Base-by-base conservation (phyloP, 2,888 invertebrate species). In the Globia sparganii region DNA sequence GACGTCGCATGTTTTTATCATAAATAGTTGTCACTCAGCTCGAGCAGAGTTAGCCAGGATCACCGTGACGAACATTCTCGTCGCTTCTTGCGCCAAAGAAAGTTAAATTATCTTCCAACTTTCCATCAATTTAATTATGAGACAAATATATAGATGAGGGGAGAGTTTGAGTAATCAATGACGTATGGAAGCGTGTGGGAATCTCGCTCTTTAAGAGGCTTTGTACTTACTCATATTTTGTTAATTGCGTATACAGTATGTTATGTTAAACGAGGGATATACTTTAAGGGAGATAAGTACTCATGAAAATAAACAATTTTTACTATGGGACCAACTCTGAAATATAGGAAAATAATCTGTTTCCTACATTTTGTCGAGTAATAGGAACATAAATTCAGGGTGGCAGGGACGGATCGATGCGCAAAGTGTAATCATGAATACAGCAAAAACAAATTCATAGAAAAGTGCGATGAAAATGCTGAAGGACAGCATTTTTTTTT, bases 51-150 rank as follows among this genome's bases (percentile, higher is more conserved):
- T 25, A 37, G n/a, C 58, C 58, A 68, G 66, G 18, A 75, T 72
- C 72, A 72, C n/a, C 65, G 58, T 75, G 76, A 76, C 62, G 49
- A 82, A 62, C 68, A 68, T 72, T 80, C 31, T 43, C 18, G 40
- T 58, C 69, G 70, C 18, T 71, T 58, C 65, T 76, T 71, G 67
- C 62, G 61, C 25, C 11, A 34, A 67, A 28, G 75, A 76, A 87
- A 87, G 88, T 86, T 86, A 75, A 87, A 86, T 87, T 82, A 71
- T 82, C 70, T 80, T 37, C 40, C 58, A 78, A 86, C 83, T 82
- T 72, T 64, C 49, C 65, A 43, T 58, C 78, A 77, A 80, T 86
- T 86, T 87, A 75, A 80, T 86, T 86, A 86, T 78, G 66, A 67
- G 78, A 80, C 83, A 83, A 86, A 87, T 82, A 87, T 82, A 87